Evolutionary conservation across 2,888 invertebrate species (phyloP).

Genomic region (Micoletzkya japonica): DNA sequence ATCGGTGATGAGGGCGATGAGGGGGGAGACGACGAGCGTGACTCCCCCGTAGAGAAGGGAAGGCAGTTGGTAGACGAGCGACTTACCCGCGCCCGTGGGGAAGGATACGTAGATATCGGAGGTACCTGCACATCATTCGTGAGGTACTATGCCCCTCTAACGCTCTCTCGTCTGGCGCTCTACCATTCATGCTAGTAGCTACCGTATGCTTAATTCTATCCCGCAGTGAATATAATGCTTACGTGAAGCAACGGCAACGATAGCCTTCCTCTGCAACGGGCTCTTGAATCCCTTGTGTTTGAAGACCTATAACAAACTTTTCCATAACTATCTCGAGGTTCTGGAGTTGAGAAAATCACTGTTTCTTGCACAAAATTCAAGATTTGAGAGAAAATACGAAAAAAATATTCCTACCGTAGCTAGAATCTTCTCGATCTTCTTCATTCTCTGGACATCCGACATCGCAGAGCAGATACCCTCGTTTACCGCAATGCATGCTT

Average conservation of each 20-base stretch:
- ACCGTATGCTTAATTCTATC: not conserved
- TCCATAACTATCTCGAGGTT: not conserved
- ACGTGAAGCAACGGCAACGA: constrained; percentile 47
- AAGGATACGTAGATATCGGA: constrained; percentile 90
- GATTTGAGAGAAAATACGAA: not conserved
- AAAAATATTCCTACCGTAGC: not conserved
- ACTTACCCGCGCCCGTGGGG: constrained; percentile 96
- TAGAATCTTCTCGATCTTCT: constrained; percentile 2
- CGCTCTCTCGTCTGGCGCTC: not conserved
- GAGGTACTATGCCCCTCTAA: not conserved
- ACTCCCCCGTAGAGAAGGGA: constrained; percentile 80
- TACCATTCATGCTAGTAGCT: not conserved
- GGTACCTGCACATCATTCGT: not conserved
- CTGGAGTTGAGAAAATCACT: not conserved
- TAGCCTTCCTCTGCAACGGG: constrained; percentile 46
- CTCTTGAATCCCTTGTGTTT: constrained; percentile 50
- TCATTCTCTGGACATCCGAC: not conserved
- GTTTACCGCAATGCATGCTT: constrained; percentile 4
- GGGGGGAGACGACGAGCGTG: constrained; percentile 90
- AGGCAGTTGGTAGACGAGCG: constrained; percentile 93
- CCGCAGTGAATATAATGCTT: constrained; percentile 11
- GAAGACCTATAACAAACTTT: constrained; percentile 35
- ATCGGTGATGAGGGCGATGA: constrained; percentile 91
- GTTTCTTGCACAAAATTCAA: not conserved
- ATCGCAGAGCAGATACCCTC: constrained; percentile 13